These are phyloP conservation scores for Himantopus leucocephalus DNA, from an alignment of 2,113 vertebrate species.

Conservation along the genomic window DNA sequence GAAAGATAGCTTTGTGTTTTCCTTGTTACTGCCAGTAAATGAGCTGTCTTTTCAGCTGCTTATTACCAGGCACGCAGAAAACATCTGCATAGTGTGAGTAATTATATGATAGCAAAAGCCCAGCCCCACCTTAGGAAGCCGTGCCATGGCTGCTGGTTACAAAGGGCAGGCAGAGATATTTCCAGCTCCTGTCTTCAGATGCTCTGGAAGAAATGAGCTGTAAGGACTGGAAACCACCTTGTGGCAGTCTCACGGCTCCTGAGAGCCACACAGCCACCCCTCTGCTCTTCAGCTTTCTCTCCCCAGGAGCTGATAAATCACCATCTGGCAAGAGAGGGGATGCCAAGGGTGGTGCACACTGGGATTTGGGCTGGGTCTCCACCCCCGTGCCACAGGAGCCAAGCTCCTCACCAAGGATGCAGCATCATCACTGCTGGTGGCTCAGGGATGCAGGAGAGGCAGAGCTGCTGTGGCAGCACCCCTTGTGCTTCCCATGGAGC, in stretches of 20 bases:
- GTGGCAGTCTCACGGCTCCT: fast-evolving
- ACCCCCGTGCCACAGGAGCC: fast-evolving
- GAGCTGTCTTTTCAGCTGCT: neutral
- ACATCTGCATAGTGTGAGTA: neutral
- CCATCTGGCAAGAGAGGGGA: neutral
- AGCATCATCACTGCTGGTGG: neutral
- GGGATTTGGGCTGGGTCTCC: neutral
- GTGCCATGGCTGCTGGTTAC: neutral
- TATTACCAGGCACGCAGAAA: neutral
- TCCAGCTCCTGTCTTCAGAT: neutral
- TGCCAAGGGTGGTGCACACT: fast-evolving
- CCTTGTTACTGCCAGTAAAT: neutral
- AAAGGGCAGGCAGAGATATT: neutral
- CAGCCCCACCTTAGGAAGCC: neutral
- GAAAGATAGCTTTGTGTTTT: neutral
- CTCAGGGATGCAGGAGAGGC: neutral
- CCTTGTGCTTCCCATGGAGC: neutral
- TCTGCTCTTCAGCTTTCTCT: neutral
- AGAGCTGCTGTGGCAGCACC: neutral
- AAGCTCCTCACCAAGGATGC: neutral
- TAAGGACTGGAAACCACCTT: neutral
- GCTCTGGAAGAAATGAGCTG: neutral
- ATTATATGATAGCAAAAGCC: neutral
- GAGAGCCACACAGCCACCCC: neutral
- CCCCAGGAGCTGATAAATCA: neutral